Evolutionary conservation across 2,888 invertebrate species (phyloP).

Genomic region (Corbicula japonica): DNA sequence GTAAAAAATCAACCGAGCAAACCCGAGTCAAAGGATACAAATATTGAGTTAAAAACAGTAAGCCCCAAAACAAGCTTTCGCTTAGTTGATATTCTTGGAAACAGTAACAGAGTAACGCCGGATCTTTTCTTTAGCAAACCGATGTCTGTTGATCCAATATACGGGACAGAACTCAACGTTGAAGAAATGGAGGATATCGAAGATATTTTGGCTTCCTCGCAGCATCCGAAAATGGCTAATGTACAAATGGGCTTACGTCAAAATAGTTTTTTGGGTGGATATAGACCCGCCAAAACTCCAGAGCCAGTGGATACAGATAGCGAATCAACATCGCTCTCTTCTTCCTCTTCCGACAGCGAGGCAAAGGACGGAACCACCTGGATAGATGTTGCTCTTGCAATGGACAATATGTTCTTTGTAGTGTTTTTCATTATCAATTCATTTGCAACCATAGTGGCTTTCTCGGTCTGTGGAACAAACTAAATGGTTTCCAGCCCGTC

Average conservation of each 20-base stretch:
- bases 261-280: neutral
- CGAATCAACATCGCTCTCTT: neutral
- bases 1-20: constrained; percentile 22
- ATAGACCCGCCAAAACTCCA: neutral
- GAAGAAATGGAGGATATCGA: constrained; percentile 8
- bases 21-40: neutral
- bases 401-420: constrained; percentile 64
- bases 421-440: constrained; percentile 50
- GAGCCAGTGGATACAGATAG: neutral
- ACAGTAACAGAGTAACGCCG: constrained; percentile 29
- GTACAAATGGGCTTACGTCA: constrained; percentile 15
- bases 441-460: constrained; percentile 39
- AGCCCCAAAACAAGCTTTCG: constrained; percentile 25
- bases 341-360: neutral
- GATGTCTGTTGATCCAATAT: constrained; percentile 1
- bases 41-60: neutral
- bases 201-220: too few species aligned
- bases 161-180: neutral
- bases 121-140: constrained; percentile 31
- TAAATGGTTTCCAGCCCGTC: too few species aligned
- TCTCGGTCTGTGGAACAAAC: constrained; percentile 28
- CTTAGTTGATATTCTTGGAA: constrained; percentile 22
- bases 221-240: constrained; percentile 3
- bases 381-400: constrained; percentile 58
- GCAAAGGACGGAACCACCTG: constrained; percentile 45